Evolutionary conservation across 1,140 invertebrate genomes (phyloP).

Genomic region (Hermetia illucens): DNA sequence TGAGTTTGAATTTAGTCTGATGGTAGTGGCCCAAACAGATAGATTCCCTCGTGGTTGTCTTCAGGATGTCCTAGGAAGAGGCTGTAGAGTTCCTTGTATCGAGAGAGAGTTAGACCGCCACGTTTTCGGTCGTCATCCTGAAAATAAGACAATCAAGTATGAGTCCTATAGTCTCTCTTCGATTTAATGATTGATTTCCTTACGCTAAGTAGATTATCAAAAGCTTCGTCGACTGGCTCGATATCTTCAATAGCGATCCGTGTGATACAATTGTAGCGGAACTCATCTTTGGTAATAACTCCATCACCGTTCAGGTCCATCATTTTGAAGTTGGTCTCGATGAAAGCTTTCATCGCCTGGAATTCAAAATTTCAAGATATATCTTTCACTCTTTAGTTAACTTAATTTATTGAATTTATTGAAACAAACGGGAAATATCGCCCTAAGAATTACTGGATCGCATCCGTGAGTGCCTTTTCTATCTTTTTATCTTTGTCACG

Average conservation of each 20-base stretch:
- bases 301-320: conserved; percentile 69
- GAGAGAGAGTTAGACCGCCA: conserved; percentile 55
- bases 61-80: conserved; percentile 66
- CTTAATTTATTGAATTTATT: too few relatives aligned
- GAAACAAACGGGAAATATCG: too few relatives aligned
- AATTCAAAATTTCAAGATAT: conserved; percentile 10
- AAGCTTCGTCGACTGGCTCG: conserved; percentile 58
- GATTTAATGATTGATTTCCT: conserved; percentile 18
- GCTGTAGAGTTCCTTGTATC: conserved; percentile 71
- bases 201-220: conserved; percentile 59
- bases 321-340: conserved; percentile 65
- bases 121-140: conserved; percentile 66
- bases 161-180: conserved; percentile 3
- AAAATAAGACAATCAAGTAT: neutral
- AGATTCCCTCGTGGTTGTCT: conserved; percentile 51
- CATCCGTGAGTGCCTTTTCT: too few relatives aligned
- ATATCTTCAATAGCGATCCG: conserved; percentile 62
- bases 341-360: conserved; percentile 64
- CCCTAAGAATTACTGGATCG: too few relatives aligned
- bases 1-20: conserved; percentile 4
- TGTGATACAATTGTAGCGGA: conserved; percentile 64
- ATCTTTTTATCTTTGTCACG: too few relatives aligned
- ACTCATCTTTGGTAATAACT: conserved; percentile 61
- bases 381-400: too few relatives aligned
- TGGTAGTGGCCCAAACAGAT: conserved; percentile 60